Conservation (phyloP, 2,797 vertebrate species). For the Phylloscopus collybita region DNA sequence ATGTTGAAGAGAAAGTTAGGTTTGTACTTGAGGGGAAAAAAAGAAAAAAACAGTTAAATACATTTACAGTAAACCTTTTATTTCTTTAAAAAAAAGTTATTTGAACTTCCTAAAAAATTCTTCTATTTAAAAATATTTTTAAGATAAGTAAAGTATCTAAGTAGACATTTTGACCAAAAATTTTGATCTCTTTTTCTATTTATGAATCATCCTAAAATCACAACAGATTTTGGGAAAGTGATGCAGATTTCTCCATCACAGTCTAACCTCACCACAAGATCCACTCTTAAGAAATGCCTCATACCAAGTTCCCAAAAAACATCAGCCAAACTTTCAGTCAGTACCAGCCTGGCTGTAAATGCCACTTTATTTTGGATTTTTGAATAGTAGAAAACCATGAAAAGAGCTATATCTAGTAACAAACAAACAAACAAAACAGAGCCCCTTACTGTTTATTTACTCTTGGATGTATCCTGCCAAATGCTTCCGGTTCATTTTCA, state of each 20-base stretch:
- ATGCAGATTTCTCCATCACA: background rate
- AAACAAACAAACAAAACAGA: background rate
- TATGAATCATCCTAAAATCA: background rate
- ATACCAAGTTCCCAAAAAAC: background rate
- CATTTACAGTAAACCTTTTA: background rate
- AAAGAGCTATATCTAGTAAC: background rate
- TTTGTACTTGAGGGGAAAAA: background rate
- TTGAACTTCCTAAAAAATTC: background rate
- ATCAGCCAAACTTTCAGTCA: background rate
- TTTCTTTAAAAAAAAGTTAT: background rate
- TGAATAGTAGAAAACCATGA: background rate
- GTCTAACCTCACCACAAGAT: background rate
- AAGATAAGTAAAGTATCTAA: background rate
- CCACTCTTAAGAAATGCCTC: background rate
- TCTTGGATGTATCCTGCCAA: background rate
- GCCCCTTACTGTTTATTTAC: background rate
- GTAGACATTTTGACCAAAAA: background rate
- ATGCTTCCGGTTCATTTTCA: background rate
- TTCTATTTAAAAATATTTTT: background rate
- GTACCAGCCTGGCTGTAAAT: background rate
- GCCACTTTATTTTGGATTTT: background rate
- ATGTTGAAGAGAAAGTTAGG: background rate
- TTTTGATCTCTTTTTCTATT: background rate
- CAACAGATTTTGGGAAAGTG: background rate
- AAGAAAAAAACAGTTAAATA: fast-evolving